Conservation (phyloP, 2,797 vertebrate species). For the Limosa lapponica region DNA sequence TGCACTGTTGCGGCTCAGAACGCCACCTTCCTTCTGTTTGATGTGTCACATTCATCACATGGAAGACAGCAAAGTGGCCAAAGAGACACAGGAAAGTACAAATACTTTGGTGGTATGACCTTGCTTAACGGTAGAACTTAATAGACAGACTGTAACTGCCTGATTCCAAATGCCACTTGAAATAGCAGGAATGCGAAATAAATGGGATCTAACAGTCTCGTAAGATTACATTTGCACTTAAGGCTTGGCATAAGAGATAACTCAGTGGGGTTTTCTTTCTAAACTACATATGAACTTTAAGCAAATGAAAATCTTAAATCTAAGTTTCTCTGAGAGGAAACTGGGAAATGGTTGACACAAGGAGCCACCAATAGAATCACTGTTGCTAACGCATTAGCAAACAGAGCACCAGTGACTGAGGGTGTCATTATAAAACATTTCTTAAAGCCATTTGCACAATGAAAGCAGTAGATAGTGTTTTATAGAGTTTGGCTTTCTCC, state of each 20-base stretch:
- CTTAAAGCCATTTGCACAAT: not conserved
- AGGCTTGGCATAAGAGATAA: not conserved
- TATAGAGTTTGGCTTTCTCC: not conserved
- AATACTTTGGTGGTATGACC: not conserved
- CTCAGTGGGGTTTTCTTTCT: not conserved
- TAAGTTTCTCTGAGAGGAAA: not conserved
- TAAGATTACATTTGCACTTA: not conserved
- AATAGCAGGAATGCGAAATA: not conserved
- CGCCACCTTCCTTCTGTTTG: not conserved
- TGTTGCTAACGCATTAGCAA: not conserved
- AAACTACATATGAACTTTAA: not conserved
- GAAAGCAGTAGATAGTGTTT: not conserved
- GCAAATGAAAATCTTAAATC: not conserved
- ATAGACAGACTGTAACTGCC: not conserved
- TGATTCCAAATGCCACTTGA: not conserved
- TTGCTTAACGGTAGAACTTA: not conserved
- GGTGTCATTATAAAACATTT: not conserved
- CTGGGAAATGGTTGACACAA: not conserved
- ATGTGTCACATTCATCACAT: not conserved
- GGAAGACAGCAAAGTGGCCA: not conserved
- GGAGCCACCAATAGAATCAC: not conserved
- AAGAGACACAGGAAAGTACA: accelerated
- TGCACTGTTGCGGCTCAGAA: not conserved
- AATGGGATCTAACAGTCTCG: not conserved
- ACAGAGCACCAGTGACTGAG: not conserved